These are phyloP conservation scores for Brachyrhaphis roseni DNA, from an alignment of 2,797 vertebrate genomes.

Conservation along the genomic window DNA sequence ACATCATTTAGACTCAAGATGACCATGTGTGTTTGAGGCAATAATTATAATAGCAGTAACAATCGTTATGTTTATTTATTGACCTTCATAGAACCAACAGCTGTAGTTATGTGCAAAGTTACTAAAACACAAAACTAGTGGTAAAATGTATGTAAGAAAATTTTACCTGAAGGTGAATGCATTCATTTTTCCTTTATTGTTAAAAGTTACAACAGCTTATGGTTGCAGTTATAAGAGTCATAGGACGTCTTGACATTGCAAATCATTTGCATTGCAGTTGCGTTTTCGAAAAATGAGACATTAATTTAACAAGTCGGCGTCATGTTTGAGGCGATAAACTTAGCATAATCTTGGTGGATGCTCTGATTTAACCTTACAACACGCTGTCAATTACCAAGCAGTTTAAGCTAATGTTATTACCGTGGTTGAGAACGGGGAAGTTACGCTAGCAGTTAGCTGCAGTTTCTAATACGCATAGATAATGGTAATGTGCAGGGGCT, in stretches of 20 bases:
- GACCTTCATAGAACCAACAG: background rate
- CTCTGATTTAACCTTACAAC: slow-evolving; percentile 13
- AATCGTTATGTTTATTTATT: background rate
- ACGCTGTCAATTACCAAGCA: slow-evolving; percentile 24
- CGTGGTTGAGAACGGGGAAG: slow-evolving; percentile 10
- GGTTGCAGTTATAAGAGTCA: background rate
- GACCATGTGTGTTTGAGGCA: background rate
- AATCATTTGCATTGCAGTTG: background rate
- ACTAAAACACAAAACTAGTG: background rate
- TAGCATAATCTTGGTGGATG: background rate
- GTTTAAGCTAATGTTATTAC: slow-evolving; percentile 54
- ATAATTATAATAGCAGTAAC: background rate
- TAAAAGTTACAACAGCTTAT: background rate
- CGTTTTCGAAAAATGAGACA: background rate
- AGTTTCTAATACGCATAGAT: slow-evolving; percentile 22
- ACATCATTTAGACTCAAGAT: background rate
- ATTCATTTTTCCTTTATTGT: background rate
- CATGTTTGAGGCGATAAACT: background rate
- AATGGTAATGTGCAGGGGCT: slow-evolving; percentile 39
- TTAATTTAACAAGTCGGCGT: background rate
- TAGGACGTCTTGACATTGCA: background rate
- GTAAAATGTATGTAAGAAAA: background rate
- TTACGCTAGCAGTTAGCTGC: slow-evolving; percentile 27
- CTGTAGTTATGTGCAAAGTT: background rate
- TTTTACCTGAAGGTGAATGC: background rate